A percentile compares a stretch with the other conserved stretches of the same genome.
Conservation (phyloP, 2,797 vertebrate genomes). For the Oreonectes daqikongensis region DNA sequence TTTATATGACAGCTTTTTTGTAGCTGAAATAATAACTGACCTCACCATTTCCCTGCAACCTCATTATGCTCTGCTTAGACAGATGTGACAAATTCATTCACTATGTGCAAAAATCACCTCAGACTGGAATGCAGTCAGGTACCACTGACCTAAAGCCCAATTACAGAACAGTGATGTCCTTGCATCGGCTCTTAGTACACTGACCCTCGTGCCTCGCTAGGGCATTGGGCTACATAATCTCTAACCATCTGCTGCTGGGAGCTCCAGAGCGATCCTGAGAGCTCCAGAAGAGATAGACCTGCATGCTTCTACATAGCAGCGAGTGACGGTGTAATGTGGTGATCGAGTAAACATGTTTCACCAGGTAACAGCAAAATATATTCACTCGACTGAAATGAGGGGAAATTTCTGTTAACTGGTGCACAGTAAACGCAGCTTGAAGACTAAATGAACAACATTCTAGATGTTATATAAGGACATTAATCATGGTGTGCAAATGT, state of each 20-base stretch:
- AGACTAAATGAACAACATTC: background rate
- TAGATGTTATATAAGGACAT: background rate
- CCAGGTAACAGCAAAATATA: slow-evolving; percentile 15
- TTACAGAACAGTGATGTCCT: slow-evolving; percentile 35
- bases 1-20: slow-evolving; percentile 27
- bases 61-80: slow-evolving; percentile 52
- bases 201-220: slow-evolving; percentile 31
- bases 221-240: slow-evolving; percentile 69
- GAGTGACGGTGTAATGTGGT: slow-evolving; percentile 52
- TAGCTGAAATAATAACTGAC: slow-evolving; percentile 47
- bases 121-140: slow-evolving; percentile 35
- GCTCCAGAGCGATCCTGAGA: slow-evolving; percentile 34
- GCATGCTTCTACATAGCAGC: slow-evolving; percentile 60
- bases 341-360: slow-evolving; percentile 34
- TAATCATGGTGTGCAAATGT: slow-evolving; percentile 3
- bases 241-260: slow-evolving; percentile 76
- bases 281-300: slow-evolving; percentile 45
- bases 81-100: slow-evolving; percentile 45
- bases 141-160: slow-evolving; percentile 41
- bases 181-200: background rate
- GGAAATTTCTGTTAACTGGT: background rate
- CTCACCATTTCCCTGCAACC: slow-evolving; percentile 47
- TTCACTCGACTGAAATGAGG: background rate
- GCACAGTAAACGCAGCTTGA: background rate
- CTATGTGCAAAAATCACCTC: slow-evolving; percentile 43